Evolutionary conservation across 1,140 invertebrate genomes (phyloP), one percentile per base, ranked within the genome.

Genomic region (Euwallacea similis): DNA sequence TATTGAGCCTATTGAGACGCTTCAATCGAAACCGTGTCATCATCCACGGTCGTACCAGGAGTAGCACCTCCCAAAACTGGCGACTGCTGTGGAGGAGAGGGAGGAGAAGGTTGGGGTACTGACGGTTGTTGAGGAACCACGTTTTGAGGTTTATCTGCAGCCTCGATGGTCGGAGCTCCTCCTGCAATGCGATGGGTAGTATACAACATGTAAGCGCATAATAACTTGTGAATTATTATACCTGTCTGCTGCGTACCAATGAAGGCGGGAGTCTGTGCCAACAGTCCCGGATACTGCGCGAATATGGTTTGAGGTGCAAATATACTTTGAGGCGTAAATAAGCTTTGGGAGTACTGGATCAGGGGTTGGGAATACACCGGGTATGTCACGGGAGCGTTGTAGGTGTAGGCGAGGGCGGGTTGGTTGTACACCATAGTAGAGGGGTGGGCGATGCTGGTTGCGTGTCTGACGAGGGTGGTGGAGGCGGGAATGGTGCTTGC

Each of bases 1-100:
- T 6, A 42, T 42, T n/a, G 21, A 7, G 6, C 6, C 9, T 64
- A 58, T n/a, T 67, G 44, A 43, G 65, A 54, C 16, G 65, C 54
- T 15, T 67, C 65, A 7, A 67, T 43, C 7, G 65, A 67, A 13
- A 67, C 65, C n/a, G 65, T 58, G 21, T 67, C 65, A 46, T 67
- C 65, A 13, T 67, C 65, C 13, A 46, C 11, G 33, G 65, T 58
- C 0, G 42, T 58, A 33, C 65, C 65, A 55, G 50, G 21, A 21
- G 64, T 8, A 54, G 50, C 33, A 11, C 16, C n/a, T 21, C 55
- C 41, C 41, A 59, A 7, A 59, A 59, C 16, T 0, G 65, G 65
- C 15, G 65, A 67, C 42, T 58, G 65, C 44, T 58, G 65, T 9
- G 41, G 54, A 42, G 50, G 50, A 47, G 46, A 46, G 50, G 61